Percentiles rank a stretch among this genome's conserved stretches.
Evolutionary conservation across 2,888 invertebrate species (phyloP).

Genomic region (Junonia oenone): DNA sequence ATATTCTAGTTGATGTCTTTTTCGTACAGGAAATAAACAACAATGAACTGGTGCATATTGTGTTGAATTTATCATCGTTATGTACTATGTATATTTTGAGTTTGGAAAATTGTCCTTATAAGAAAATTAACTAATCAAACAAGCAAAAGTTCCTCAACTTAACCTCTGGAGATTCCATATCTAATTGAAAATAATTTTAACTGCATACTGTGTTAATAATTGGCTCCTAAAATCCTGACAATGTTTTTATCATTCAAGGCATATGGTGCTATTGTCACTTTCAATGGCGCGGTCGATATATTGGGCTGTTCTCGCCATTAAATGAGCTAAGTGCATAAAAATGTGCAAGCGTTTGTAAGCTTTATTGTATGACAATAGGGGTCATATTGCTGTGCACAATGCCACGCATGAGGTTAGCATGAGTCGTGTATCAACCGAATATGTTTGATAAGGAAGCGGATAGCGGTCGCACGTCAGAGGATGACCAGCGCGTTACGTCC

Average conservation of each 20-base stretch:
- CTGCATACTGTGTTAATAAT: constrained; percentile 10
- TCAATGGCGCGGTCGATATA: constrained; percentile 42
- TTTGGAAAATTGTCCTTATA: not conserved
- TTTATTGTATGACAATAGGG: constrained; percentile 6
- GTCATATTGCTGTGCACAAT: constrained; percentile 18
- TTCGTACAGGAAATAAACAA: not conserved
- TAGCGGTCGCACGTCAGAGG: constrained; percentile 33
- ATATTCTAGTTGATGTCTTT: not conserved
- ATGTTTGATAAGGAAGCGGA: constrained; percentile 40
- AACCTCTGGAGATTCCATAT: no score
- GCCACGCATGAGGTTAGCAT: constrained; percentile 15
- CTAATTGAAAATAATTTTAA: not conserved
- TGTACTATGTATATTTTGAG: not conserved
- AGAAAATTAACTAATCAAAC: no score
- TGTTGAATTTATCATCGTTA: not conserved
- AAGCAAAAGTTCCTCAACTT: no score
- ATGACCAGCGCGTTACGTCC: constrained; percentile 26
- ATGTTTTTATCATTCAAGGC: constrained; percentile 45
- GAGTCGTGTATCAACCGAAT: constrained; percentile 29
- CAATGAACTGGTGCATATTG: not conserved
- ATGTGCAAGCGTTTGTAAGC: constrained; percentile 17
- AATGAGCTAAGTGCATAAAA: constrained; percentile 11
- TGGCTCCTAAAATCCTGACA: constrained; percentile 23
- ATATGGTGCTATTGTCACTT: constrained; percentile 49
- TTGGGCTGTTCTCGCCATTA: constrained; percentile 12